phyloP scores from a whole-genome alignment of 2,113 vertebrate species.

The Vanacampus margaritifer region DNA sequence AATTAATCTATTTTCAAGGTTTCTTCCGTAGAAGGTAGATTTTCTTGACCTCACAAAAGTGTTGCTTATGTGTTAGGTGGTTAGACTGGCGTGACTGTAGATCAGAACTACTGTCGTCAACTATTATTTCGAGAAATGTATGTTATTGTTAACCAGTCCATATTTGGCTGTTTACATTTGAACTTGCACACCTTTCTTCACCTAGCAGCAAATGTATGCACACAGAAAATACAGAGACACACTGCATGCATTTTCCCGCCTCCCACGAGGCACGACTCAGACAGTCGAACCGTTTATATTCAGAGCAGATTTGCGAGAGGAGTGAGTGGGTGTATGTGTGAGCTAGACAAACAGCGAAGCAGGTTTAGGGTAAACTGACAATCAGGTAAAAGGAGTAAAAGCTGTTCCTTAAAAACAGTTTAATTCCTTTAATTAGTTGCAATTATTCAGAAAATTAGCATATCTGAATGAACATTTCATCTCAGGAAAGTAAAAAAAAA shows the following conservation, averaged over 20 bases:
- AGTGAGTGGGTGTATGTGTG: neutral
- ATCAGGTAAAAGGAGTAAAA: neutral
- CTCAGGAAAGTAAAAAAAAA: neutral
- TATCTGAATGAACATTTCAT: neutral
- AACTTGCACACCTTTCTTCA: neutral
- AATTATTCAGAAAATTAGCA: neutral
- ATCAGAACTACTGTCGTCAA: neutral
- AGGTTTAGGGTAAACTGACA: neutral
- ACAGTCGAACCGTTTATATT: constrained; percentile 5
- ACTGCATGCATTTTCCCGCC: neutral
- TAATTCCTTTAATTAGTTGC: neutral
- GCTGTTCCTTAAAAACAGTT: neutral
- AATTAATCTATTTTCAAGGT: neutral
- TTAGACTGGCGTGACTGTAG: neutral
- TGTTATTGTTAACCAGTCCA: neutral
- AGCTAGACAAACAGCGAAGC: neutral
- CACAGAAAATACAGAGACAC: neutral
- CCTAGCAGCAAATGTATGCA: neutral
- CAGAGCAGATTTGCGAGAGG: neutral
- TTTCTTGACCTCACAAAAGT: neutral
- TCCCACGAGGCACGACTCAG: constrained; percentile 1
- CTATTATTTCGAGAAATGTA: neutral
- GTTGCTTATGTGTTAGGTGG: neutral
- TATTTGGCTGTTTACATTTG: neutral
- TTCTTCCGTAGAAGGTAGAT: neutral